A percentile compares a stretch with the other conserved stretches of the same genome.
phyloP scores from a whole-genome alignment of 1,140 invertebrate species.

The Elysia chlorotica region DNA sequence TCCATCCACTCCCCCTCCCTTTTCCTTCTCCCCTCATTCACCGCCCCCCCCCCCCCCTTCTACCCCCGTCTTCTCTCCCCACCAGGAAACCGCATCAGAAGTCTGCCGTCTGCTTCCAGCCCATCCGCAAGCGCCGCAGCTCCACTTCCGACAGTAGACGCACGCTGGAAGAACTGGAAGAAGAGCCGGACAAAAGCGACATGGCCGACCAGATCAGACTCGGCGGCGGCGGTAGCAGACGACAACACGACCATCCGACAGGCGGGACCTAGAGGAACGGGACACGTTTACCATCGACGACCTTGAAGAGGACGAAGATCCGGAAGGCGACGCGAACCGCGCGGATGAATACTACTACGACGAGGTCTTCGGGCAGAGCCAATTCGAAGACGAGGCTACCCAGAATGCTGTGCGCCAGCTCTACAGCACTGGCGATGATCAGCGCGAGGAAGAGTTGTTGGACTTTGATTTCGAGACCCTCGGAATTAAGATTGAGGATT shows the following conservation, averaged over 20 bases:
- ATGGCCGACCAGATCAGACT: not conserved
- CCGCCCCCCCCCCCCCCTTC: no score
- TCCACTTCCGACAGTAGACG: conserved; percentile 14
- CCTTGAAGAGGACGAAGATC: not conserved
- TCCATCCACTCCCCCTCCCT: no score
- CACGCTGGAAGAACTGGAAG: conserved; percentile 7
- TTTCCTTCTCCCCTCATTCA: no score
- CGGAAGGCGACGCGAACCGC: not conserved
- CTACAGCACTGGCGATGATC: not conserved
- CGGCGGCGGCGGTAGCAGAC: not conserved
- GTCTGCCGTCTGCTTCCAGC: not conserved
- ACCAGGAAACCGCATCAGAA: conserved; percentile 9
- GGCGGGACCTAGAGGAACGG: no score
- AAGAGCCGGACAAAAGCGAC: not conserved
- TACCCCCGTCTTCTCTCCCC: no score
- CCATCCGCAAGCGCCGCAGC: not conserved
- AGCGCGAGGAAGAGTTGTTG: conserved; percentile 5
- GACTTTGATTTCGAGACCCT: conserved; percentile 22
- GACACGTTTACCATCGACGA: conserved; percentile 15
- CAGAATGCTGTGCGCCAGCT: conserved; percentile 15
- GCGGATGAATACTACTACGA: conserved; percentile 20
- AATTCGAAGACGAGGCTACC: conserved; percentile 18
- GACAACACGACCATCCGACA: no score
- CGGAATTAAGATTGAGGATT: conserved; percentile 11
- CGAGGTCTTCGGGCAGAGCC: conserved; percentile 18